Base-by-base conservation (phyloP, 2,797 vertebrate genomes). In the Falco peregrinus region DNA sequence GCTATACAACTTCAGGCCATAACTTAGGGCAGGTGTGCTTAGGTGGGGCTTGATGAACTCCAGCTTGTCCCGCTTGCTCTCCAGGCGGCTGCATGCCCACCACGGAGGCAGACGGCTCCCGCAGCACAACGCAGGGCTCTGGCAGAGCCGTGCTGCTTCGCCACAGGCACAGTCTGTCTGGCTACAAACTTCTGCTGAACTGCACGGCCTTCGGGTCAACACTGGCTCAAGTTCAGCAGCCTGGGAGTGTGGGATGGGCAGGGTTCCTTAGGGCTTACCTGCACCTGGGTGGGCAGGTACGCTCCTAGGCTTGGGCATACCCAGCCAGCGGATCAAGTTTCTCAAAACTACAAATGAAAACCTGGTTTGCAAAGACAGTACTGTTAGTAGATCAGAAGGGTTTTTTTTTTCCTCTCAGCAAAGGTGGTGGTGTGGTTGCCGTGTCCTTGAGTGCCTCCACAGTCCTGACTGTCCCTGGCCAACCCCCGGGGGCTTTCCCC, bases 231-330 rank as follows among this genome's bases (percentile, higher is more conserved):
- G 20, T 41, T 33, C 26, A 65, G 28, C 22, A 29, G 14, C 16
- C 11, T 69, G 4, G 1, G 63, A 47, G 0, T 10, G 4, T 5
- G 45, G 37, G 33, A 31, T 20, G 19, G 60, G 35, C 29, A 68
- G 43, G 24, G 10, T 16, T 29, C 6, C 4, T 50, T n/a, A 22
- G 54, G 37, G 33, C 16, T 78, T 50, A 24, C 19, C 48, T n/a
- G 39, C 21, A 16, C 9, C 24, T 0, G 1, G 20, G 25, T 37
- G 39, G 50, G 54, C 21, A 43, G 43, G 26, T 11, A 24, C 0
- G 0, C 16, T 31, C 15, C 35, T 28, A 22, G 56, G 33, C 33
- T 33, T 15, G 16, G 64, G 9, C 25, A 24, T 16, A 14, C 22
- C 43, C 21, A 51, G 48, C 9, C 31, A 24, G 33, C 5, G 3